phyloP scores from a whole-genome alignment of 1,140 invertebrate species.

The Scaptomyza pallida region DNA sequence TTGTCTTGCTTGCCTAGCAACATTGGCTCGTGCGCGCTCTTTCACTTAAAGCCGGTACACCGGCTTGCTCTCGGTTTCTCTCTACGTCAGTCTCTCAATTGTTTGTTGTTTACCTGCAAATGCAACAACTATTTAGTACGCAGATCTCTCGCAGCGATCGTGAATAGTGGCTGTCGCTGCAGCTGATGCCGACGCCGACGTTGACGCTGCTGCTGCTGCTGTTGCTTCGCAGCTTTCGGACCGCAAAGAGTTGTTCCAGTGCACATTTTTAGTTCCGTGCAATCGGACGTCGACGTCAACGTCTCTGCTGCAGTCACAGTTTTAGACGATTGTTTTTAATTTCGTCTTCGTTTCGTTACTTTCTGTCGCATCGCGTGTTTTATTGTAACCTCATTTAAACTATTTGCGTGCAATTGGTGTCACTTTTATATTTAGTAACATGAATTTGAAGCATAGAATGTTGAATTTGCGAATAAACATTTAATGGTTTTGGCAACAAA shows the following conservation, averaged over 20 bases:
- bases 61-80: constrained; percentile 27
- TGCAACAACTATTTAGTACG: constrained; percentile 24
- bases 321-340: background rate
- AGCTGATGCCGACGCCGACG: constrained; percentile 9
- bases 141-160: constrained; percentile 23
- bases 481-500: constrained; percentile 11
- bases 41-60: constrained; percentile 37
- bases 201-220: constrained; percentile 29
- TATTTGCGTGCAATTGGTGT: constrained; percentile 46
- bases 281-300: constrained; percentile 57
- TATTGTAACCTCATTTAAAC: constrained; percentile 34
- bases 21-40: constrained; percentile 53
- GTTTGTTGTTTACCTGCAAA: constrained; percentile 23
- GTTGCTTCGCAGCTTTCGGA: constrained; percentile 46
- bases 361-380: constrained; percentile 36
- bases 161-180: background rate
- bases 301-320: constrained; percentile 33
- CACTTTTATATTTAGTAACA: background rate
- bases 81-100: constrained; percentile 1
- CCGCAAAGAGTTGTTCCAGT: constrained; percentile 33
- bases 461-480: constrained; percentile 11
- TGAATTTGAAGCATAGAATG: background rate
- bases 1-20: constrained; percentile 12
- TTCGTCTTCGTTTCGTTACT: constrained; percentile 3
- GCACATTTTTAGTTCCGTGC: constrained; percentile 63